A percentile compares a stretch with the other conserved stretches of the same genome.
Evolutionary conservation across 2,888 invertebrate genomes (phyloP).

Genomic region (Metallyticus violacea): DNA sequence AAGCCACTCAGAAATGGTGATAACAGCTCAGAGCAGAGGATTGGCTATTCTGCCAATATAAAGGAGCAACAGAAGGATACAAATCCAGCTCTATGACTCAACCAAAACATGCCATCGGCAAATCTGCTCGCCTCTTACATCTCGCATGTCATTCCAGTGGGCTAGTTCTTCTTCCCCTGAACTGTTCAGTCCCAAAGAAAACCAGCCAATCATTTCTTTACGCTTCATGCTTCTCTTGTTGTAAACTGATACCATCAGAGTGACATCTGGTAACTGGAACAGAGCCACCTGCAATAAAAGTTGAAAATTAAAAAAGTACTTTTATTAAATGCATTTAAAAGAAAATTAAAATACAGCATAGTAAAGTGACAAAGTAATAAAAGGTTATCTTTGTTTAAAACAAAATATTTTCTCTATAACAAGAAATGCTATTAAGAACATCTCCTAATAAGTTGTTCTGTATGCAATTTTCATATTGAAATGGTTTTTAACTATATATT

Average conservation of each 20-base stretch:
- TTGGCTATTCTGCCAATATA: neutral
- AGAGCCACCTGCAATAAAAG: conserved; percentile 71
- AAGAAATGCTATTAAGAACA: too few relatives aligned
- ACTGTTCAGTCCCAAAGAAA: conserved; percentile 86
- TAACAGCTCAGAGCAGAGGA: neutral
- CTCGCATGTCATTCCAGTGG: conserved; percentile 93
- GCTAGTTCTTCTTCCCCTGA: conserved; percentile 88
- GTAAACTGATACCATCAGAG: conserved; percentile 91
- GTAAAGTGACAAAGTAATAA: too few relatives aligned
- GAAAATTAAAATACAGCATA: too few relatives aligned
- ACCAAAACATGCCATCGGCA: conserved; percentile 92
- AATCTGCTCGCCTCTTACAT: conserved; percentile 79
- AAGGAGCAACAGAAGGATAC: neutral
- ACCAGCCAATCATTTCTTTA: conserved; percentile 97
- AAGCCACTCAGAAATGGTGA: neutral
- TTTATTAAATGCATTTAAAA: too few relatives aligned
- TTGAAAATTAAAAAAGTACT: too few relatives aligned
- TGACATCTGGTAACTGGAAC: conserved; percentile 92
- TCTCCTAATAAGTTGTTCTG: too few relatives aligned
- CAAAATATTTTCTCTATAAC: too few relatives aligned
- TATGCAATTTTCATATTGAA: too few relatives aligned
- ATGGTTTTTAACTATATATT: too few relatives aligned
- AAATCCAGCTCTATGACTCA: conserved; percentile 46
- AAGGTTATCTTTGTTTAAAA: too few relatives aligned
- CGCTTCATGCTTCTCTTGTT: conserved; percentile 88